Evolutionary conservation across 2,113 vertebrate genomes (phyloP), one percentile per base, ranked within the genome.

Genomic region (Macquaria australasica): DNA sequence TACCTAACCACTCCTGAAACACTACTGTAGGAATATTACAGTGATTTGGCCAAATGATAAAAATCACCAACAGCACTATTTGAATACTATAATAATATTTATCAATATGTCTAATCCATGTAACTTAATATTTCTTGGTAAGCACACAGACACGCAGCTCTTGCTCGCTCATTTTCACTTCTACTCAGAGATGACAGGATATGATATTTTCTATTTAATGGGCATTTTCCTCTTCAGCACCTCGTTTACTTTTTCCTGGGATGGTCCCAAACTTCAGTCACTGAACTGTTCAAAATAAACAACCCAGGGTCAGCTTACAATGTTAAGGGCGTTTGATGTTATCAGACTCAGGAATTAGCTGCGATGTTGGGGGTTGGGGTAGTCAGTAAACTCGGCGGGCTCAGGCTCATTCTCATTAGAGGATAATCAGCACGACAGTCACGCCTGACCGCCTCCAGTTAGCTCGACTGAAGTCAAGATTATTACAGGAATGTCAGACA

Each of bases 371-470:
- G 77, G 64, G 67, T 8, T 43, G 48, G 64, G 28, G 18, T 39
- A 58, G 9, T 83, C 14, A 25, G 83, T 77, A 34, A 73, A 73
- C 56, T 58, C 15, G 4, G 48, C 50, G 34, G n/a, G 14, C 51
- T 83, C 59, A 69, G 63, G 69, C 72, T 83, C 79, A 53, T 79
- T 73, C 71, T 79, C 62, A 73, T 76, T 78, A 79, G 34, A 75
- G 34, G 74, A 82, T 82, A 66, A 87, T 64, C 56, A 70, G 63
- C 28, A 56, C 53, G 66, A 84, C 84, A 11, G 62, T 73, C 37
- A 11, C 9, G 64, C 79, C 75, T 37, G 51, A 59, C 70, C 67
- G 74, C 67, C 45, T 66, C 60, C 39, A n/a, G 73, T 78, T 78
- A 79, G 39, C 48, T 25, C 1, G 21, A 70, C 34, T 69, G 1